Percentiles rank a stretch among this genome's conserved stretches.
Conservation (phyloP, 2,797 vertebrate species). For the Spea hammondii region DNA sequence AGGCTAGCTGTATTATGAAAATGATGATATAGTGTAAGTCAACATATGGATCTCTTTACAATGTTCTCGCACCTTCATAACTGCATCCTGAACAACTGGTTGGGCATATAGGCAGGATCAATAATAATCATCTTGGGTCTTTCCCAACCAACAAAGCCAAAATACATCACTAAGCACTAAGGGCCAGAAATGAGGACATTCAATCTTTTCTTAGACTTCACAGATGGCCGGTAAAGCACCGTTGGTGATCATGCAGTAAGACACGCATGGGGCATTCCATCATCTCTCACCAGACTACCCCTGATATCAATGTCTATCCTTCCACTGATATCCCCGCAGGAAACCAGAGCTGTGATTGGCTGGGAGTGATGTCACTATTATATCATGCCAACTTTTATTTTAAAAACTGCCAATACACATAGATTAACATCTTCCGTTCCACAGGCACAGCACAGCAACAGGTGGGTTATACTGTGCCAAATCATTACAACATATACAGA, state of each 20-base stretch:
- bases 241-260: not conserved
- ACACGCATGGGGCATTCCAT: conserved; percentile 22
- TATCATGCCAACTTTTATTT: conserved; percentile 30
- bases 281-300: conserved; percentile 26
- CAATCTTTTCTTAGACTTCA: conserved; percentile 2
- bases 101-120: too few relatives aligned
- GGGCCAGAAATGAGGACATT: not conserved
- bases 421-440: conserved; percentile 22
- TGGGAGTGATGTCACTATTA: conserved; percentile 23
- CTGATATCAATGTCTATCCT: conserved; percentile 15
- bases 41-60: too few relatives aligned
- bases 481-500: not conserved
- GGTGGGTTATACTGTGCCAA: not conserved
- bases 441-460: conserved; percentile 12
- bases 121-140: too few relatives aligned
- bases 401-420: conserved; percentile 11
- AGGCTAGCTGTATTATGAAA: too few relatives aligned
- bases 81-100: too few relatives aligned
- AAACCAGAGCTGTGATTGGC: conserved; percentile 32
- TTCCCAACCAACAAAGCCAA: too few relatives aligned
- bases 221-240: not conserved
- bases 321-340: conserved; percentile 8
- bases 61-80: too few relatives aligned
- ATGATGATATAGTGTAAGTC: too few relatives aligned
- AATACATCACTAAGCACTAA: not conserved